Evolutionary conservation across 2,113 vertebrate genomes (phyloP), one percentile per base, ranked within the genome.

Genomic region (Bos javanicus): DNA sequence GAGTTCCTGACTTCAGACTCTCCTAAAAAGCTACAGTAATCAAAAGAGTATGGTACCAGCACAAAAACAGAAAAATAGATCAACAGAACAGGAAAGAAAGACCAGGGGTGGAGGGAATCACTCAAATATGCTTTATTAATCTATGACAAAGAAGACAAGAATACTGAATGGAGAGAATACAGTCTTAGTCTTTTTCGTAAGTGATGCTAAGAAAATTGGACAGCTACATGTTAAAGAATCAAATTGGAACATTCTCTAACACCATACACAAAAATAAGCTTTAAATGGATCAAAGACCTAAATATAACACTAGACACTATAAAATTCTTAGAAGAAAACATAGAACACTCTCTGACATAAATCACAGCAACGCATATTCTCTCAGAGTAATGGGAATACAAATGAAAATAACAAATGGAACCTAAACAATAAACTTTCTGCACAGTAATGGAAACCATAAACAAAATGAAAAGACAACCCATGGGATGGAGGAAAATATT

Each of bases 31-130:
- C 36, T 74, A 74, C 6, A 74, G 21, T 74, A 74, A 25, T 74
- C 21, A 43, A 43, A 74, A 74, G 11, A 13, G 21, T 74, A 74
- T 39, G 67, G 36, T 39, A 25, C 11, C 23, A 39, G 21, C 36
- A 25, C 36, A 39, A 13, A 74, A 74, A 74, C 19, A 43, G 36
- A 43, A 43, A 74, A 43, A 74, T 43, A 74, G 6, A 74, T 43
- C 71, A 74, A 43, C 12, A 25, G 71, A 64, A 74, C 5, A 25
- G 71, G 71, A 43, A 25, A 74, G 21, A 74, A 74, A 43, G 28
- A 33, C 56, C 4, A 3, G 10, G 23, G 10, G 9, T 0, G 30
- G 30, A 3, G 14, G 13, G 11, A 7, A 16, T 62, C 14, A 62
- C 14, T 62, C 14, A 62, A 33, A 33, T 33, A 62, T 62, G 60